Base-by-base conservation (phyloP, 1,140 invertebrate species). In the Drosophila santomea region DNA sequence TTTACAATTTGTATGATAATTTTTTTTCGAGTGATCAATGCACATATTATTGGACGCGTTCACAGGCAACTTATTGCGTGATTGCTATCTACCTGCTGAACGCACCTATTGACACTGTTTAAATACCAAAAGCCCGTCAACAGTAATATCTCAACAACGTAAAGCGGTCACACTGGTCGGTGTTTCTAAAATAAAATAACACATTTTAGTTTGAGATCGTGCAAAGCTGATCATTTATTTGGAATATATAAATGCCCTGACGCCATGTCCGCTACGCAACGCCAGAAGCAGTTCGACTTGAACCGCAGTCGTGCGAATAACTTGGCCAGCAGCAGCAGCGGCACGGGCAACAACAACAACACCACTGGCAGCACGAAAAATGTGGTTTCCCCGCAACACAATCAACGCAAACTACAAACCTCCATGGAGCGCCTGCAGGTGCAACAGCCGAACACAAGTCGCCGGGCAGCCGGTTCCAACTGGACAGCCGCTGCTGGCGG, bases 381-480 rank as follows among this genome's bases (percentile, higher is more conserved):
- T 73, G 77, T 45, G 52, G 67, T 45, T 66, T 81, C 82, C 23
- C 75, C 78, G 20, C 52, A 69, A 41, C 80, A 71, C 15, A 48
- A 69, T 44, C 80, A 78, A 39, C 56, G 69, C 10, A 77, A 74
- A 36, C 66, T 74, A 32, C 83, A 82, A 35, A 50, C 23, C 2
- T 83, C 84, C 0, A 74, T 89, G 83, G 83, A 88, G 28, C 71
- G 63, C 0, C 32, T 88, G 35, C 71, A 88, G 50, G 67, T 89
- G 54, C 79, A 88, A 6, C 79, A 89, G 20, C 63, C 84, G 20
- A 88, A 89, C 58, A 51, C 88, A 35, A 83, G 61, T 41, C 68
- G 88, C 36, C 80, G 80, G n/a, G 71, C 88, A 12, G 88, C 88
- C 0, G 88, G 88, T 4, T 88, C 88, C 15, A 91, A 91, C 61